phyloP scores from a whole-genome alignment of 2,797 vertebrate species.

The Cygnus olor region DNA sequence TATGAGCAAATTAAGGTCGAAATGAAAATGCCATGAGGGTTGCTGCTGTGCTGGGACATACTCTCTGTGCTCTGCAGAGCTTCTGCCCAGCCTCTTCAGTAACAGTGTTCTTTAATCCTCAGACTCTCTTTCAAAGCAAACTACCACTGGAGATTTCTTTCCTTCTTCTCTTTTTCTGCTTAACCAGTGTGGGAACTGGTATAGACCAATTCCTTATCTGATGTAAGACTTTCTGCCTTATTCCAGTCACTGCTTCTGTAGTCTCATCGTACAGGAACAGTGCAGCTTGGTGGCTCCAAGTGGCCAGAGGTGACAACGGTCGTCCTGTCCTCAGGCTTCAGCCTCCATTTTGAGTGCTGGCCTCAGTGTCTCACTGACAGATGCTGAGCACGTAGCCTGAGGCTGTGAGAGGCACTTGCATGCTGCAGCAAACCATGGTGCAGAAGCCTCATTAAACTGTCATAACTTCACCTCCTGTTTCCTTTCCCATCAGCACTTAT shows the following conservation, averaged over 20 bases:
- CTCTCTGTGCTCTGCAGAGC: neutral
- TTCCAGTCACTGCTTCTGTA: neutral
- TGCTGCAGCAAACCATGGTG: rapidly evolving
- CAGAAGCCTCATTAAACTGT: slow-evolving; percentile 8
- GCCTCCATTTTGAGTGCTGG: neutral
- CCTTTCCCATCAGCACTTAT: neutral
- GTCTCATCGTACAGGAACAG: neutral
- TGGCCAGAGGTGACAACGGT: neutral
- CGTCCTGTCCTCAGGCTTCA: neutral
- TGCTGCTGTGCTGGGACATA: neutral
- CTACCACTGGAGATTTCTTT: neutral
- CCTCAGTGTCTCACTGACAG: neutral
- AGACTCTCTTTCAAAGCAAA: neutral
- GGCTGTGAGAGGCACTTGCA: neutral
- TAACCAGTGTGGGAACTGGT: neutral
- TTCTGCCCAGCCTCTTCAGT: neutral
- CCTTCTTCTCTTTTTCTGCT: neutral
- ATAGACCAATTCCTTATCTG: neutral
- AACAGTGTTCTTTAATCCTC: neutral
- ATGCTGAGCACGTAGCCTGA: neutral
- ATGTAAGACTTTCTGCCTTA: neutral
- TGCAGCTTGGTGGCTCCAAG: neutral
- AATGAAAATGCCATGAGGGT: neutral
- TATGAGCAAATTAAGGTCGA: neutral
- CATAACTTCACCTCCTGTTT: neutral